Percentiles rank a stretch among this genome's conserved stretches.
phyloP scores from a whole-genome alignment of 2,113 vertebrate genomes.

The Galbula dea region DNA sequence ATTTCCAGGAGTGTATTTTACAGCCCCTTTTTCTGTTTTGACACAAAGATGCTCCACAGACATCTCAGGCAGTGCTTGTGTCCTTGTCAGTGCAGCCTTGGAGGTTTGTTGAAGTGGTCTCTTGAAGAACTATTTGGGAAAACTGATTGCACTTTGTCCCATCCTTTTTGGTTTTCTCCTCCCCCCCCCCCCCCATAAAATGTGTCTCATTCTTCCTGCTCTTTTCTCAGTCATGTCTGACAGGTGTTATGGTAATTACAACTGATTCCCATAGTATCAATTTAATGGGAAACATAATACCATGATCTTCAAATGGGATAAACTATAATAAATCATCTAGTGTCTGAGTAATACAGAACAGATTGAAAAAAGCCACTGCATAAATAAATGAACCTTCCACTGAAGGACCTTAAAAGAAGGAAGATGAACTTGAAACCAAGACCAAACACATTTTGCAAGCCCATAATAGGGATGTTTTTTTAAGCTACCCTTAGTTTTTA shows the following conservation, averaged over 20 bases:
- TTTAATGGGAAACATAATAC: not conserved
- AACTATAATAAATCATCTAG: not conserved
- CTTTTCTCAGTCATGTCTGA: not conserved
- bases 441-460: not conserved
- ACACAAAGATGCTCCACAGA: not conserved
- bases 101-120: not conserved
- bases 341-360: not conserved
- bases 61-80: not conserved
- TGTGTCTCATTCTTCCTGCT: not conserved
- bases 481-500: not conserved
- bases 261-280: not conserved
- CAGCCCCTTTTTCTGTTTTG: not conserved
- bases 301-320: not conserved
- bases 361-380: not conserved
- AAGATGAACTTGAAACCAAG: not conserved
- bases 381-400: not conserved
- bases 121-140: not conserved
- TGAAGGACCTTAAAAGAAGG: not conserved
- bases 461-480: not conserved
- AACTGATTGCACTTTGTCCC: not conserved
- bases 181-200: not conserved
- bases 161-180: not conserved
- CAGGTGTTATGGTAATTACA: not conserved
- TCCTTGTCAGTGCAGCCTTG: not conserved
- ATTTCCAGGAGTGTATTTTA: not conserved